Evolutionary conservation across 2,888 invertebrate genomes (phyloP).

Genomic region (Geophilus truncorum): DNA sequence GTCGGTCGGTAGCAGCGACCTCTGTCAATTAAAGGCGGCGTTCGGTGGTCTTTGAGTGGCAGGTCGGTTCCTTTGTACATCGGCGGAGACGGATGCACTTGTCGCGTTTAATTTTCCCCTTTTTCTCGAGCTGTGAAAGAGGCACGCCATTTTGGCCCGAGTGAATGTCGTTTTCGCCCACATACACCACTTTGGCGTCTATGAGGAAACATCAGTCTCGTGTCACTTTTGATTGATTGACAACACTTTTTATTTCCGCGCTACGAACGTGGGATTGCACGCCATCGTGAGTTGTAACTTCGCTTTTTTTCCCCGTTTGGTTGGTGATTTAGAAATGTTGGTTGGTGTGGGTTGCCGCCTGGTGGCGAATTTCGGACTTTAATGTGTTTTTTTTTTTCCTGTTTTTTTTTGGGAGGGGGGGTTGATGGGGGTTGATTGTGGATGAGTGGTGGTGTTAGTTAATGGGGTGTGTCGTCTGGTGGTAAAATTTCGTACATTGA

Average conservation of each 20-base stretch:
- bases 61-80: neutral
- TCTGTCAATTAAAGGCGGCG: neutral
- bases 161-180: neutral
- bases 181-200: too few species aligned
- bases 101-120: neutral
- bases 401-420: too few species aligned
- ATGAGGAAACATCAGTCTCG: constrained; percentile 4
- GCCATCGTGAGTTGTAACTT: neutral
- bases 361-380: too few species aligned
- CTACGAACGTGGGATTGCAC: neutral
- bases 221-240: neutral
- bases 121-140: neutral
- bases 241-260: neutral
- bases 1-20: neutral
- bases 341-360: too few species aligned
- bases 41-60: constrained; percentile 3
- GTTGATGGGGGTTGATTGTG: too few species aligned
- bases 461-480: too few species aligned
- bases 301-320: neutral
- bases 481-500: too few species aligned
- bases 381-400: too few species aligned
- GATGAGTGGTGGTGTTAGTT: too few species aligned
- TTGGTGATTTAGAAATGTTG: too few species aligned
- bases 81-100: neutral
- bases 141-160: neutral